These are phyloP conservation scores for Epizoanthus scotinus DNA, from an alignment of 92 coral and sea anemone genomes.

Conservation along the genomic window DNA sequence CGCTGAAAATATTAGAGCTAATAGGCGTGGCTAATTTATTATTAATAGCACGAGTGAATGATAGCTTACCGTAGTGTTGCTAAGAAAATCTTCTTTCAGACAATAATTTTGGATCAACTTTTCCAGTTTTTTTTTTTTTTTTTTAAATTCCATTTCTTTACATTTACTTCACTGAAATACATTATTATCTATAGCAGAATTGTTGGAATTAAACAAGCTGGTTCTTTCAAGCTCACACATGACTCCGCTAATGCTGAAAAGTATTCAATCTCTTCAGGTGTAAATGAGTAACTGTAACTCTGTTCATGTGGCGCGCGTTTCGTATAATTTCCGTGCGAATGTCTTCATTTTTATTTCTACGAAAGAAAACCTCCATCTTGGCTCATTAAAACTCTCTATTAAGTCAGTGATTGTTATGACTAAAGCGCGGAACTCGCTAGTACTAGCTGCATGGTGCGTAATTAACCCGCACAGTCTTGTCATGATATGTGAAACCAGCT, in stretches of 20 bases:
- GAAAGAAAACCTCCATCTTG: conserved; percentile 24
- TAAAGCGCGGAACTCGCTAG: background rate
- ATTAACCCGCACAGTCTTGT: background rate
- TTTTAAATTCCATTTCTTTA: background rate
- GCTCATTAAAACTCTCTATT: conserved; percentile 32
- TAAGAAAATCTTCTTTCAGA: background rate
- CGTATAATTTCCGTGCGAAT: background rate
- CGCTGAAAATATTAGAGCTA: conserved; percentile 22
- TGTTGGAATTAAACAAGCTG: background rate
- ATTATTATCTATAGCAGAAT: background rate
- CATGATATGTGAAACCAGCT: background rate
- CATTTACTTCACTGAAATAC: background rate
- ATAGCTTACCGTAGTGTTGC: conserved; percentile 2
- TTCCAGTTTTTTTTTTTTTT: background rate
- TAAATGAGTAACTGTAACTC: conserved; percentile 25
- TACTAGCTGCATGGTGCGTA: background rate
- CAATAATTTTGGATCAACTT: too few relatives aligned
- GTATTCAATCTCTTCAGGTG: conserved; percentile 23
- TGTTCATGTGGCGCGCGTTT: background rate
- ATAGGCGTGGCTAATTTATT: background rate
- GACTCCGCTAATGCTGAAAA: background rate
- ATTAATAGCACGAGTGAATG: conserved; percentile 24
- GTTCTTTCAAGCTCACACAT: background rate
- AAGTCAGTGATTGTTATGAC: conserved; percentile 24
- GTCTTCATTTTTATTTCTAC: conserved; percentile 5